Conservation (phyloP, 2,113 vertebrate species). For the Crotalus tigris region DNA sequence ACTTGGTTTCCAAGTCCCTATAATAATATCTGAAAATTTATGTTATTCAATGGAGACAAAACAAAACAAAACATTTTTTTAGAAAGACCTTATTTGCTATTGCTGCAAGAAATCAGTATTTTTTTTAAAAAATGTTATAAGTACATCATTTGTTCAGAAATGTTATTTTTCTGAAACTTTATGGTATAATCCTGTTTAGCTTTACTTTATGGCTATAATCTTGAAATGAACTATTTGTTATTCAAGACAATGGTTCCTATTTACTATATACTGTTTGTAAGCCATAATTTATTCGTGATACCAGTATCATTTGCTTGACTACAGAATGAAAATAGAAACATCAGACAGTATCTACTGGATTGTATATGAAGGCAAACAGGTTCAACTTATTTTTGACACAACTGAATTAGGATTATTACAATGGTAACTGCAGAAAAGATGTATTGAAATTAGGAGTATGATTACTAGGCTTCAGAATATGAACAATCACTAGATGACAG, state of each 20-base stretch:
- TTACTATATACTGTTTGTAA: conserved; percentile 3
- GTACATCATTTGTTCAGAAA: neutral
- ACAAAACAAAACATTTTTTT: conserved; percentile 16
- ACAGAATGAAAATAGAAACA: conserved; percentile 22
- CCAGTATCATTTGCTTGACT: neutral
- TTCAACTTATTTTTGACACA: neutral
- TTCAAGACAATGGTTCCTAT: neutral
- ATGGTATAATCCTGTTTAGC: neutral
- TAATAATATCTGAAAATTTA: conserved; percentile 44
- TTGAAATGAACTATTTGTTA: neutral
- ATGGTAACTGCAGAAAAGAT: neutral
- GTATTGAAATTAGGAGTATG: neutral
- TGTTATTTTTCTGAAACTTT: neutral
- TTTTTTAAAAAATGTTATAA: neutral
- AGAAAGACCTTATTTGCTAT: neutral
- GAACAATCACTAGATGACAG: neutral
- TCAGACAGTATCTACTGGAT: neutral
- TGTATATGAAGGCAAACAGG: neutral
- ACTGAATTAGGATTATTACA: neutral
- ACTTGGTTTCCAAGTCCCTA: conserved; percentile 8
- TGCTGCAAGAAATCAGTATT: neutral
- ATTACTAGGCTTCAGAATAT: neutral
- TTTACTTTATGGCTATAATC: neutral
- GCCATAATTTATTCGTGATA: neutral
- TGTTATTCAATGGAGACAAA: conserved; percentile 48